Percentiles rank a stretch among this genome's conserved stretches.
Conservation (phyloP, 2,113 vertebrate species). For the Paedocypris sp. region DNA sequence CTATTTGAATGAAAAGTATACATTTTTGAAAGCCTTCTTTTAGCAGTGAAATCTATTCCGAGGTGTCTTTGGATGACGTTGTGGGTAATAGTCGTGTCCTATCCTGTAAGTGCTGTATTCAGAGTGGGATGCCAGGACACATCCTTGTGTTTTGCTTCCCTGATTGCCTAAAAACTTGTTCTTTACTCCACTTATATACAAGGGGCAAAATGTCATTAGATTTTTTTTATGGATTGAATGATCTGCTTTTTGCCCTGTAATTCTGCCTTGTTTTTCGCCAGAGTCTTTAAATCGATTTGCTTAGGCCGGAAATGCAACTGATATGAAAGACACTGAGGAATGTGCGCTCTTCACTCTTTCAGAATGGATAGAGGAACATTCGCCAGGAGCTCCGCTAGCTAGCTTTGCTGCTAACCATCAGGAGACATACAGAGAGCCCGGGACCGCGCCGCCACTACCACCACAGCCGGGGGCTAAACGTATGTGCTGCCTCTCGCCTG, state of each 20-base stretch:
- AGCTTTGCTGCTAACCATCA: constrained; percentile 76
- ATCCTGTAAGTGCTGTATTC: too few species aligned
- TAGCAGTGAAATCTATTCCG: too few species aligned
- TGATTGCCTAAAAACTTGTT: constrained; percentile 42
- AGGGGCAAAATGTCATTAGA: too few species aligned
- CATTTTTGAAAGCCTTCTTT: too few species aligned
- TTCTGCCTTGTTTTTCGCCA: too few species aligned
- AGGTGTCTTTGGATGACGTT: too few species aligned
- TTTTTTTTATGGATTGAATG: too few species aligned
- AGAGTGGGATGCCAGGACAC: too few species aligned
- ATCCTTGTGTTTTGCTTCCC: constrained; percentile 43
- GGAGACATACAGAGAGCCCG: constrained; percentile 80
- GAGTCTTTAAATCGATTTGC: not conserved
- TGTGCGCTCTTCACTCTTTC: constrained; percentile 50
- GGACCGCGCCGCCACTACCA: constrained; percentile 49
- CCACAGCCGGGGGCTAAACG: constrained; percentile 61
- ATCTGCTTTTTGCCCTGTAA: not conserved
- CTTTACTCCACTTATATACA: constrained; percentile 13
- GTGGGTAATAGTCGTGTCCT: too few species aligned
- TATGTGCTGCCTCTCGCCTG: constrained; percentile 47
- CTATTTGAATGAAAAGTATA: too few species aligned
- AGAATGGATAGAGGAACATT: constrained; percentile 93
- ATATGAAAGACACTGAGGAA: constrained; percentile 8
- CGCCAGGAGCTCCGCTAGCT: constrained; percentile 71
- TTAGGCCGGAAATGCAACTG: constrained; percentile 10